Evolutionary conservation across 2,888 invertebrate species (phyloP), one percentile per base, ranked within the genome.

Genomic region (Cephus spinipes): DNA sequence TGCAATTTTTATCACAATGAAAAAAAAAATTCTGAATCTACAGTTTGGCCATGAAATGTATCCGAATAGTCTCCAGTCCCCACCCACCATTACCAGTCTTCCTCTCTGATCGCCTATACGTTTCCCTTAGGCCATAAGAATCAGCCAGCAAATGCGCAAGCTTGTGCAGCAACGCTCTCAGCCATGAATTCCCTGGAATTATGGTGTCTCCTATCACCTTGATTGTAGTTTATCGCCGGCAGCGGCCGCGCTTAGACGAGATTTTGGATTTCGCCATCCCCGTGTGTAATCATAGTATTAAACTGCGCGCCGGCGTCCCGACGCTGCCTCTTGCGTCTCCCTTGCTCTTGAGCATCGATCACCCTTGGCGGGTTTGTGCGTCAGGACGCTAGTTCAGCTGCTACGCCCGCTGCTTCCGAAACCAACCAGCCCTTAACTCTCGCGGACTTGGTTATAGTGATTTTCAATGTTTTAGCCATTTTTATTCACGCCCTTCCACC

Each of bases 281-380:
- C 71, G 71, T 32, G 71, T 71, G 71, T 71, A 71, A 71, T 71
- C 71, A 71, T 32, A 15, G 30, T 71, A 33, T 32, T 32, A 71
- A 71, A 71, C 77, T 40, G 76, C 77, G 73, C 23, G 86, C 87
- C 85, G 88, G 86, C 87, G 87, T 87, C 82, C 77, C 77, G 77
- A 73, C 79, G 77, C 79, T 80, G 80, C 78, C 76, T 81, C 81
- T 80, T 79, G 76, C 73, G 78, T 80, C 82, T 81, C 83, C 83
- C 83, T 85, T 84, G 77, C 88, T 82, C 85, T 86, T 81, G 81
- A 81, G 85, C 83, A 87, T 87, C 86, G 86, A 87, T 87, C 87
- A 85, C 83, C 77, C 81, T 75, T 81, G 75, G 80, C 81, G 81
- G 80, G 81, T 77, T 82, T 83, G 83, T 82, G 74, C 77, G 81